These are phyloP conservation scores for Thecophora atra DNA, from an alignment of 2,888 invertebrate genomes.

Conservation along the genomic window DNA sequence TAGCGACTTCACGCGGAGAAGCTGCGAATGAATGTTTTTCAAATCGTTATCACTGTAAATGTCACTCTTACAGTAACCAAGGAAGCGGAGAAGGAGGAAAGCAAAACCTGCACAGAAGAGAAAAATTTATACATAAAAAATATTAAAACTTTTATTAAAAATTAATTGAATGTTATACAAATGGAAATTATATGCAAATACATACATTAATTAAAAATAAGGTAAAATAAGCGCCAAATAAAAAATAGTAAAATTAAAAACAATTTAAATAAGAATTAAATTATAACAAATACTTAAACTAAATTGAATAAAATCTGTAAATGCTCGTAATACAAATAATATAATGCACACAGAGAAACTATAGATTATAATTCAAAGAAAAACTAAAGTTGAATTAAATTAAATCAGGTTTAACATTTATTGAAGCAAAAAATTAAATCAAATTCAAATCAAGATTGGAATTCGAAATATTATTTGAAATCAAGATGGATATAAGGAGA, in stretches of 20 bases:
- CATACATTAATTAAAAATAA: background rate
- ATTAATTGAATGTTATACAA: background rate
- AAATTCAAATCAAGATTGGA: background rate
- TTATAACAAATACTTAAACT: too few species aligned
- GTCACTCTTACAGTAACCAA: background rate
- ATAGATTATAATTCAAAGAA: too few species aligned
- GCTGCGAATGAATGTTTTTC: constrained; percentile 22
- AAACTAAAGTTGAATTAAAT: too few species aligned
- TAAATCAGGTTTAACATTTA: background rate
- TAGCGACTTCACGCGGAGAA: background rate
- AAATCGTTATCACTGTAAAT: constrained; percentile 21
- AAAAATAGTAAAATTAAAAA: too few species aligned
- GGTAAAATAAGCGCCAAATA: too few species aligned
- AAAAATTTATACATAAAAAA: background rate
- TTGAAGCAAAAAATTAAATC: background rate
- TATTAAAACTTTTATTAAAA: background rate
- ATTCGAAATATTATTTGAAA: background rate
- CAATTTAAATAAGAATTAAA: too few species aligned
- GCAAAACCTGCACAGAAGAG: background rate
- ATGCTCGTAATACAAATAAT: too few species aligned
- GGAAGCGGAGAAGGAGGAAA: background rate
- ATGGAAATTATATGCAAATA: background rate
- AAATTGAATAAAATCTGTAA: too few species aligned
- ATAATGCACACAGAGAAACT: too few species aligned
- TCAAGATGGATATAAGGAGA: constrained; percentile 1